A percentile compares a stretch with the other conserved stretches of the same genome.
phyloP scores from a whole-genome alignment of 2,113 vertebrate genomes.

The Cephalopholis sonnerati region DNA sequence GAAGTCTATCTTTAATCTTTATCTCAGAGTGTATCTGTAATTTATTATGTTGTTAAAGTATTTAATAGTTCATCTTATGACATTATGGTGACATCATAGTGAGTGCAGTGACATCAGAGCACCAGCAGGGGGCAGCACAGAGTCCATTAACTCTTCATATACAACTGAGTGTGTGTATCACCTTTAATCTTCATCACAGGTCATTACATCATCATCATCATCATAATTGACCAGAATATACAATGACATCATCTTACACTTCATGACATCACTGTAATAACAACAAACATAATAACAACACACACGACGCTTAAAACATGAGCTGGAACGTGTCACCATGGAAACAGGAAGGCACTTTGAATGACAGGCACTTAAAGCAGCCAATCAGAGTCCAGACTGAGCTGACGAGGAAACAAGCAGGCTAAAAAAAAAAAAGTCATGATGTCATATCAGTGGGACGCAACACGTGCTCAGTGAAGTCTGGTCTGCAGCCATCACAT shows the following conservation, averaged over 20 bases:
- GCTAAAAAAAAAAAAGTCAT: no score
- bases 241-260: neutral
- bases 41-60: no score
- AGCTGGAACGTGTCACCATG: neutral
- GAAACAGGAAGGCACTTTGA: constrained; percentile 45
- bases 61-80: no score
- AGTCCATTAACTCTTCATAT: no score
- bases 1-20: no score
- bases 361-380: constrained; percentile 8
- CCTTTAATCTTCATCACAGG: constrained; percentile 18
- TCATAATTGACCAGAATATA: neutral
- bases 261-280: neutral
- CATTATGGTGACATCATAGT: no score
- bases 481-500: no score
- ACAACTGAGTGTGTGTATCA: neutral
- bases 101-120: no score
- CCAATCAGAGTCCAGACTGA: constrained; percentile 20
- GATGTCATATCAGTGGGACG: no score
- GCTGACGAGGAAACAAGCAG: neutral
- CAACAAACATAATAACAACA: neutral
- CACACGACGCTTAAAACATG: neutral
- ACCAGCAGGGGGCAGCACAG: no score
- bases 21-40: no score
- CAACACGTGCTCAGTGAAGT: no score
- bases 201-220: neutral